A percentile compares a stretch with the other conserved stretches of the same genome.
Evolutionary conservation across 1,140 invertebrate species (phyloP).

Genomic region (Drosophila setifemur): DNA sequence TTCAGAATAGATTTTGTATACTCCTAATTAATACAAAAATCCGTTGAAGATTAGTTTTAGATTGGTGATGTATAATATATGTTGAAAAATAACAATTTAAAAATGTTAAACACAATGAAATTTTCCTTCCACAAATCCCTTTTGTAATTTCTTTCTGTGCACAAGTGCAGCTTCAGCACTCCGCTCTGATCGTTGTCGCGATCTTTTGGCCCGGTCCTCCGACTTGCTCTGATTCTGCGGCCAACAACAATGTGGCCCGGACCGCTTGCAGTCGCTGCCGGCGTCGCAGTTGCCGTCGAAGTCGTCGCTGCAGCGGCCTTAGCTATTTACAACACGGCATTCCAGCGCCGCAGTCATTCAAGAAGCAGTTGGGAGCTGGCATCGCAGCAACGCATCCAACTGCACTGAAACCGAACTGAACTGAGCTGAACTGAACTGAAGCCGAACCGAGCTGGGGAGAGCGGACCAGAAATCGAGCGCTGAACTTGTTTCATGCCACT

Average conservation of each 20-base stretch:
- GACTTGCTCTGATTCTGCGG: constrained; percentile 67
- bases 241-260: constrained; percentile 59
- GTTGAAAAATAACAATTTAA: not conserved
- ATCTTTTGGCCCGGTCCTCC: constrained; percentile 52
- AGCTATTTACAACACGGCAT: constrained; percentile 76
- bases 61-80: too few relatives aligned
- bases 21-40: too few relatives aligned
- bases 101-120: not conserved
- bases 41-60: too few relatives aligned
- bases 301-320: constrained; percentile 22
- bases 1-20: too few relatives aligned
- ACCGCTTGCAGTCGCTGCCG: constrained; percentile 41
- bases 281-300: constrained; percentile 1
- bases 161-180: constrained; percentile 1
- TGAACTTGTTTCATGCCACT: constrained; percentile 76
- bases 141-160: constrained; percentile 6
- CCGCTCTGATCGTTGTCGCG: constrained; percentile 65
- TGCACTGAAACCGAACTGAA: constrained; percentile 7
- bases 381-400: constrained; percentile 2
- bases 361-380: constrained; percentile 48
- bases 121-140: not conserved
- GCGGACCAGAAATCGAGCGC: constrained; percentile 29
- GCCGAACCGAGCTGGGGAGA: constrained; percentile 12
- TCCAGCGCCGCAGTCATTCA: constrained; percentile 73
- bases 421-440: constrained; percentile 41